Evolutionary conservation across 2,113 vertebrate genomes (phyloP).

Genomic region (Vulpes ferrilata): DNA sequence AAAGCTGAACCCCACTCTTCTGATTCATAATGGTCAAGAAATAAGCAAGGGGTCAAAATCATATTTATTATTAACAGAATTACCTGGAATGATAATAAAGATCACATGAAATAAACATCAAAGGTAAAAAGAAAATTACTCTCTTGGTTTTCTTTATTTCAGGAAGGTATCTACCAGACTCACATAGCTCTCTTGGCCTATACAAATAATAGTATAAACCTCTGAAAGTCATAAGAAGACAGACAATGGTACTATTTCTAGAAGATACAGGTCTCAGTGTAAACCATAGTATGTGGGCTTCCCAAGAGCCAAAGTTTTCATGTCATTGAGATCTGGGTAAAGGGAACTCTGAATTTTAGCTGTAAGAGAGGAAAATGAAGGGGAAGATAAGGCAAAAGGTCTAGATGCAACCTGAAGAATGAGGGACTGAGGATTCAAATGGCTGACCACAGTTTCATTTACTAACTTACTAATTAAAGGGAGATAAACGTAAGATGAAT

Average conservation of each 20-base stretch:
- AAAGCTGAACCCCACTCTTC: background rate
- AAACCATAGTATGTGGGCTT: background rate
- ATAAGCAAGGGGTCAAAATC: background rate
- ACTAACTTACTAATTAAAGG: background rate
- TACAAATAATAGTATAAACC: background rate
- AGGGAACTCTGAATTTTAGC: slow-evolving; percentile 1
- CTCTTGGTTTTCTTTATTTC: slow-evolving; percentile 45
- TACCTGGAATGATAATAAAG: slow-evolving; percentile 39
- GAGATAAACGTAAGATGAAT: background rate
- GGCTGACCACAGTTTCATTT: background rate
- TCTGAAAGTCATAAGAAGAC: background rate
- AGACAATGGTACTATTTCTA: background rate
- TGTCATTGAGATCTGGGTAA: background rate
- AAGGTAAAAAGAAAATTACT: background rate
- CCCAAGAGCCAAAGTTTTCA: background rate
- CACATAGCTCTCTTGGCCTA: background rate
- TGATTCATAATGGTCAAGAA: background rate
- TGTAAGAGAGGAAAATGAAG: background rate
- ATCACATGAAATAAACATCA: slow-evolving; percentile 25
- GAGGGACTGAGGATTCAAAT: background rate
- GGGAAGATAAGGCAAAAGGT: background rate
- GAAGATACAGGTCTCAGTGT: background rate
- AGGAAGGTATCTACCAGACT: background rate
- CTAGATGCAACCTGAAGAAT: background rate
- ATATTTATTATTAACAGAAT: slow-evolving; percentile 57